Percentiles rank a stretch among this genome's conserved stretches.
These are phyloP conservation scores for Coreoperca whiteheadi DNA, from an alignment of 2,113 vertebrate species.

Conservation along the genomic window DNA sequence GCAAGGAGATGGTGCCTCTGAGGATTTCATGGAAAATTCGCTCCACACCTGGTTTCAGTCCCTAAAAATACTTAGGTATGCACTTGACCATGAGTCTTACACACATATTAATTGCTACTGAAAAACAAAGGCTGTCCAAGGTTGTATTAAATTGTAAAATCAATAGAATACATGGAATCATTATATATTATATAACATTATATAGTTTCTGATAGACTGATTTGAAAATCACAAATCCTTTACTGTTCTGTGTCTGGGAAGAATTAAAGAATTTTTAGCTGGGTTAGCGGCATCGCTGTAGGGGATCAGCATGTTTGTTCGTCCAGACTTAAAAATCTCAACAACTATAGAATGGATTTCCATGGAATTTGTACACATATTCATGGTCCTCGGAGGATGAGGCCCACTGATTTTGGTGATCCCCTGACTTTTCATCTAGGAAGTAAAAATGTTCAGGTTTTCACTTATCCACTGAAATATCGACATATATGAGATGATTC, in stretches of 20 bases:
- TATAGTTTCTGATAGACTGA: neutral
- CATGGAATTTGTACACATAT: neutral
- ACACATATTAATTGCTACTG: slow-evolving; percentile 15
- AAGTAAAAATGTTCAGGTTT: too few species aligned
- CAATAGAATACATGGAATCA: neutral
- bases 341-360: neutral
- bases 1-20: slow-evolving; percentile 45
- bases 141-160: neutral
- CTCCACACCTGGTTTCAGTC: slow-evolving; percentile 53
- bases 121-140: slow-evolving; percentile 8
- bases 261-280: neutral
- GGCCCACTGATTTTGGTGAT: neutral
- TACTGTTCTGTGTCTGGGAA: neutral
- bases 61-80: slow-evolving; percentile 50
- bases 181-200: neutral
- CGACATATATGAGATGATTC: neutral
- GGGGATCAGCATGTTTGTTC: neutral
- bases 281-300: neutral
- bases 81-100: slow-evolving; percentile 39
- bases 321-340: neutral
- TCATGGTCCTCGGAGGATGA: neutral
- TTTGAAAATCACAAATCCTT: neutral
- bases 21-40: slow-evolving; percentile 39
- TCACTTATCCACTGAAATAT: neutral
- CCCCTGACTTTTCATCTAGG: neutral